Evolutionary conservation across 1,140 invertebrate species (phyloP).

Genomic region (Drosophila virilis): DNA sequence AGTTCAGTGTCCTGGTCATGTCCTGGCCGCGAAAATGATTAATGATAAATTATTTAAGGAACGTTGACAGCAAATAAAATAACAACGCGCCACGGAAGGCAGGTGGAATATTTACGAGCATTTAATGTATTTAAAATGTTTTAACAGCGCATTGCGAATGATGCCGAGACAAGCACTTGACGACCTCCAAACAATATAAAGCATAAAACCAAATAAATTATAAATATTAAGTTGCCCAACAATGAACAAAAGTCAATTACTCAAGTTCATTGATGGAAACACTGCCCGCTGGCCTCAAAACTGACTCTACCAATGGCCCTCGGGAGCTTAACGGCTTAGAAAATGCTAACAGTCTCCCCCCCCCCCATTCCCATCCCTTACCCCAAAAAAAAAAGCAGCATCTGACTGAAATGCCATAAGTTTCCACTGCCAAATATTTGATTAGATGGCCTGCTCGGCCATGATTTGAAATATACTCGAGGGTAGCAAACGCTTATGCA

Average conservation of each 20-base stretch:
- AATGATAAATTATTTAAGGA: conserved; percentile 72
- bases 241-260: conserved; percentile 70
- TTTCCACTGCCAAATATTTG: conserved; percentile 50
- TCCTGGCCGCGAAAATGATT: conserved; percentile 63
- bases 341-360: conserved; percentile 38
- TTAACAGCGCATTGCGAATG: conserved; percentile 37
- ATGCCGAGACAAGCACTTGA: conserved; percentile 10
- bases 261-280: conserved; percentile 44
- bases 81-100: conserved; percentile 26
- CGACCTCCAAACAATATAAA: conserved; percentile 56
- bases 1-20: conserved; percentile 40
- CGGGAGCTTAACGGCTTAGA: conserved; percentile 69
- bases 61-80: conserved; percentile 59
- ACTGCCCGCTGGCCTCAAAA: conserved; percentile 1
- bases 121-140: conserved; percentile 75
- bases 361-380: too few relatives aligned
- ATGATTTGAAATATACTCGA: conserved; percentile 38
- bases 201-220: conserved; percentile 67
- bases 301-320: conserved; percentile 42
- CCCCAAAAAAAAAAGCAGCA: not conserved
- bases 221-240: conserved; percentile 64
- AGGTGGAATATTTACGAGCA: conserved; percentile 54
- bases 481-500: conserved; percentile 65
- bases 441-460: conserved; percentile 52
- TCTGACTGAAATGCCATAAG: conserved; percentile 18